Evolutionary conservation across 2,888 invertebrate genomes (phyloP).

Genomic region (Rhagonycha fulva): DNA sequence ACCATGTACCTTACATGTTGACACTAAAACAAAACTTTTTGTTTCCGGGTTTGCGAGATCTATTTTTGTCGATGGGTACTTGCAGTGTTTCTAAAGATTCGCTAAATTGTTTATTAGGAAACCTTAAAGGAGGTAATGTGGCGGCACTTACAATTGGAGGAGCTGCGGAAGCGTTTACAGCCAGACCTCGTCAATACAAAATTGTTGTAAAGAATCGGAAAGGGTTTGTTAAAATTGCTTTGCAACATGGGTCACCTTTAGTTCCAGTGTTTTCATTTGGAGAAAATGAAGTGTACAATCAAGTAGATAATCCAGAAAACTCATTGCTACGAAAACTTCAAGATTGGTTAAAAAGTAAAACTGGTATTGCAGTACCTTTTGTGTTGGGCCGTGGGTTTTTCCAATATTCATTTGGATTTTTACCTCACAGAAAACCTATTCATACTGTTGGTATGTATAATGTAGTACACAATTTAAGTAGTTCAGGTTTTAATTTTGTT

Average conservation of each 20-base stretch:
- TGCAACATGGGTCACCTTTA: constrained; percentile 67
- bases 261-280: constrained; percentile 92
- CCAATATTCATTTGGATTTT: constrained; percentile 85
- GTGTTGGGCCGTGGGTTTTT: constrained; percentile 86
- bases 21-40: constrained; percentile 70
- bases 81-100: constrained; percentile 68
- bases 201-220: constrained; percentile 75
- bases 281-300: constrained; percentile 84
- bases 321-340: constrained; percentile 71
- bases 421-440: constrained; percentile 81
- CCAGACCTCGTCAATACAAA: constrained; percentile 75
- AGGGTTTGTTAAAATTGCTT: constrained; percentile 54
- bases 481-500: not conserved
- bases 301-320: constrained; percentile 72
- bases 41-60: constrained; percentile 74
- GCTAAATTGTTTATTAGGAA: constrained; percentile 65
- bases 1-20: constrained; percentile 55
- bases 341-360: constrained; percentile 65
- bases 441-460: constrained; percentile 78
- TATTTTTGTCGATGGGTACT: constrained; percentile 62
- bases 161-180: constrained; percentile 83
- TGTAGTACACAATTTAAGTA: not conserved
- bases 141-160: constrained; percentile 85
- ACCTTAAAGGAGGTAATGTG: constrained; percentile 61
- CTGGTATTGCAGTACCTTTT: constrained; percentile 77